phyloP scores from a whole-genome alignment of 1,140 invertebrate species.

The Caenorhabditis briggsae region DNA sequence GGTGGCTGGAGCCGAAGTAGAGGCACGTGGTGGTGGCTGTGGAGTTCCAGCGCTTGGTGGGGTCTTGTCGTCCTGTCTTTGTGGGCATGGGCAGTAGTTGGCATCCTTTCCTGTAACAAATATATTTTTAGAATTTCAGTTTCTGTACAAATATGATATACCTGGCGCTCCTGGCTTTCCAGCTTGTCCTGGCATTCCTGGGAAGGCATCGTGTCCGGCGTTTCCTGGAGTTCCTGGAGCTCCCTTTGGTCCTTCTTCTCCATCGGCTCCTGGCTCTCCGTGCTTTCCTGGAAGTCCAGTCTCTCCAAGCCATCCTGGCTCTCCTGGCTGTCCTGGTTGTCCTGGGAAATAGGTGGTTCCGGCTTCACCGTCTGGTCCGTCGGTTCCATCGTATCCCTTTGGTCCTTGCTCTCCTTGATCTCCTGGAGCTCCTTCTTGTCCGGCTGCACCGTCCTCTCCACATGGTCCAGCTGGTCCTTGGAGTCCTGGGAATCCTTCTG shows the following conservation, averaged over 20 bases:
- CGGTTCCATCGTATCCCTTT: slow-evolving; percentile 55
- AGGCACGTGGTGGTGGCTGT: slow-evolving; percentile 26
- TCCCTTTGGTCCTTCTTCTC: slow-evolving; percentile 40
- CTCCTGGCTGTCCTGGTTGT: slow-evolving; percentile 53
- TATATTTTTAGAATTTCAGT: neutral
- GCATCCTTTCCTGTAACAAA: slow-evolving; percentile 34
- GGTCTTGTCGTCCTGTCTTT: slow-evolving; percentile 43
- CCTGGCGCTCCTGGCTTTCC: slow-evolving; percentile 53
- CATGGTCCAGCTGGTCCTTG: slow-evolving; percentile 43
- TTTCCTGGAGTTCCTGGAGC: slow-evolving; percentile 43
- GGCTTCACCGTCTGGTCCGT: slow-evolving; percentile 46
- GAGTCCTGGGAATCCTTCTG: slow-evolving; percentile 51
- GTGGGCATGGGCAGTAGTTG: slow-evolving; percentile 56
- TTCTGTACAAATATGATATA: neutral
- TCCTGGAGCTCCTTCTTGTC: slow-evolving; percentile 52
- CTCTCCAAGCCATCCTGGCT: slow-evolving; percentile 53
- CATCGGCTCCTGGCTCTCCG: slow-evolving; percentile 53
- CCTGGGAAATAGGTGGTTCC: slow-evolving; percentile 59
- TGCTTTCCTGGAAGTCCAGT: slow-evolving; percentile 51
- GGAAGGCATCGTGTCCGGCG: slow-evolving; percentile 30
- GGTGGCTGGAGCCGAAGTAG: neutral
- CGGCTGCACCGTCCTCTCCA: slow-evolving; percentile 58
- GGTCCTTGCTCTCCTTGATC: slow-evolving; percentile 54
- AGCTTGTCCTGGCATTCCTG: slow-evolving; percentile 18
- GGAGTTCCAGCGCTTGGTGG: slow-evolving; percentile 39